A percentile compares a stretch with the other conserved stretches of the same genome.
Evolutionary conservation across 2,797 vertebrate genomes (phyloP).

Genomic region (Sphaeramia orbicularis): DNA sequence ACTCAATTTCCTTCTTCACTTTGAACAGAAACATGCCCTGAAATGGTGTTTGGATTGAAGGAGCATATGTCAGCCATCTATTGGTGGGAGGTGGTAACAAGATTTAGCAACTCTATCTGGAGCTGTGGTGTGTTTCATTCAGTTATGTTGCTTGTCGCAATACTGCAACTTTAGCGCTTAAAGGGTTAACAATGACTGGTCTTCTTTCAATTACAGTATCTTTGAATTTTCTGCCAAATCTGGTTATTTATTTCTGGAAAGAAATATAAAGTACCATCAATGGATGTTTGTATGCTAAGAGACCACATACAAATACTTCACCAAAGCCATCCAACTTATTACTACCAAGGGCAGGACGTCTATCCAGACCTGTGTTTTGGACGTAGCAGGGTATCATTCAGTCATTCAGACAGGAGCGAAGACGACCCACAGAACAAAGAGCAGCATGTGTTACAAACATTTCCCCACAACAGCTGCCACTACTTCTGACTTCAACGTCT

Average conservation of each 20-base stretch:
- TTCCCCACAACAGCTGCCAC: constrained; percentile 12
- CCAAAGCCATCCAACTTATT: neutral
- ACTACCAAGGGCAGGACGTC: neutral
- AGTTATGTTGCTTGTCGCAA: no score
- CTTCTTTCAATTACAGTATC: neutral
- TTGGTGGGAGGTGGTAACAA: no score
- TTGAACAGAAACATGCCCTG: no score
- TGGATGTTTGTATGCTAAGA: constrained; percentile 9
- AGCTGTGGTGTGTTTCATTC: no score
- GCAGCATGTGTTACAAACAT: constrained; percentile 1
- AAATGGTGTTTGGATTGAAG: no score
- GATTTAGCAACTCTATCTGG: no score
- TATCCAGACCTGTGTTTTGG: constrained; percentile 8
- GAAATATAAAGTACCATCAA: neutral
- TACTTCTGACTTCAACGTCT: constrained; percentile 11
- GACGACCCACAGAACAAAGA: constrained; percentile 15
- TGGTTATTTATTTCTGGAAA: neutral
- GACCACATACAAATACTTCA: constrained; percentile 15
- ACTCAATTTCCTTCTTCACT: no score
- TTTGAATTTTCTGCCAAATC: neutral
- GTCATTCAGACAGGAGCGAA: constrained; percentile 10
- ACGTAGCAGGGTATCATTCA: constrained; percentile 28
- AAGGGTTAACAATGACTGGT: no score
- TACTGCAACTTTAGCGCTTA: no score
- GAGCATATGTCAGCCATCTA: no score